phyloP scores from a whole-genome alignment of 2,888 invertebrate genomes.

The Zeuzera pyrina region DNA sequence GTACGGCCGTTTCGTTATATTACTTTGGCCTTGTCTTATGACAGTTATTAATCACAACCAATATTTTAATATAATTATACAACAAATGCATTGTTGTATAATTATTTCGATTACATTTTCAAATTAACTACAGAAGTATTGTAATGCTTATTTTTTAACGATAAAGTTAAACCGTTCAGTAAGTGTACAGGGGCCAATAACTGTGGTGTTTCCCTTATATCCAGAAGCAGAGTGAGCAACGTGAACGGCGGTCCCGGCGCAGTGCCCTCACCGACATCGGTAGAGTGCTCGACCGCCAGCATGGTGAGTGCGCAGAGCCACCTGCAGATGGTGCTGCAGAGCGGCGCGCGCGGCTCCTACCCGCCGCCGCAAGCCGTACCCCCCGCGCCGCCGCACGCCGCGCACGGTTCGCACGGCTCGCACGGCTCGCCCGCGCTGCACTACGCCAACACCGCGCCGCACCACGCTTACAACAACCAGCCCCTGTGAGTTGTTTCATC shows the following conservation, averaged over 20 bases:
- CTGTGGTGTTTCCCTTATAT: too few species aligned
- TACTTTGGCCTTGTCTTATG: too few species aligned
- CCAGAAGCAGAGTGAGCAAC: conserved; percentile 33
- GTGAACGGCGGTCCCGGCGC: conserved; percentile 38
- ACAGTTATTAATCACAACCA: too few species aligned
- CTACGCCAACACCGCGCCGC: conserved; percentile 32
- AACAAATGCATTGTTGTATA: too few species aligned
- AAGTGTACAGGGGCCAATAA: too few species aligned
- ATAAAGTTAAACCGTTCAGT: too few species aligned
- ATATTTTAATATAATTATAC: too few species aligned
- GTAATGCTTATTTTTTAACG: too few species aligned
- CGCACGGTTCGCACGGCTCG: conserved; percentile 28
- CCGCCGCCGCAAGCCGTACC: conserved; percentile 44
- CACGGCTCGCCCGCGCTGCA: conserved; percentile 23
- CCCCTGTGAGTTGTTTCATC: conserved; percentile 37
- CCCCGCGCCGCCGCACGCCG: conserved; percentile 28
- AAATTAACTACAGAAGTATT: too few species aligned
- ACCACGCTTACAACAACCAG: conserved; percentile 35
- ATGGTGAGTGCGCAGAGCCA: conserved; percentile 30
- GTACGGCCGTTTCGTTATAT: too few species aligned
- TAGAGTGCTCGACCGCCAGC: conserved; percentile 13
- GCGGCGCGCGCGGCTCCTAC: conserved; percentile 37
- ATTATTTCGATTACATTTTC: too few species aligned
- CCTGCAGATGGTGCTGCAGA: conserved; percentile 65
- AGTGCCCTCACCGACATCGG: conserved; percentile 17